Evolutionary conservation across 1,140 invertebrate genomes (phyloP).

Genomic region (Pantala flavescens): DNA sequence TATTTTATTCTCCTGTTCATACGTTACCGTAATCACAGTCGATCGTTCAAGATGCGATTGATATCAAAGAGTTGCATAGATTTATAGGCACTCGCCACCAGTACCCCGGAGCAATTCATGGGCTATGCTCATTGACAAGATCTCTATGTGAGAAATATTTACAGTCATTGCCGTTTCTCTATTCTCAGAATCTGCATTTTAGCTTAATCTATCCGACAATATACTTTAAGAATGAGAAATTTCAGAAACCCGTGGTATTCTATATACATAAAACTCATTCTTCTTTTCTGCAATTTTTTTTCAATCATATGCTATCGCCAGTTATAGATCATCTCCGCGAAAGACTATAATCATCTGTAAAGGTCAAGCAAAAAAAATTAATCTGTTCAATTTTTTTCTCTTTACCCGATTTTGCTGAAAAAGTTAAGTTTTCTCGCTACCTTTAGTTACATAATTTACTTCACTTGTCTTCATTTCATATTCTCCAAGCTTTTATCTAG

Average conservation of each 20-base stretch:
- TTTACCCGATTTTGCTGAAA: not conserved
- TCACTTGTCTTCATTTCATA: not conserved
- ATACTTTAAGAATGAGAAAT: not conserved
- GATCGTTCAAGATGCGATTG: too few species aligned
- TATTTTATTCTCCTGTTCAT: too few species aligned
- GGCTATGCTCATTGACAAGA: too few species aligned
- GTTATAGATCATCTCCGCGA: not conserved
- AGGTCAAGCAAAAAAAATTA: not conserved
- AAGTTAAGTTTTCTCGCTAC: not conserved
- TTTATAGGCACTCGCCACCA: too few species aligned
- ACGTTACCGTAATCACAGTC: too few species aligned
- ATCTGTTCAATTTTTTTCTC: not conserved
- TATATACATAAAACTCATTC: not conserved
- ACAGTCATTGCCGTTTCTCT: too few species aligned
- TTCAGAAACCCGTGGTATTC: not conserved
- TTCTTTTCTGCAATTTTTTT: not conserved
- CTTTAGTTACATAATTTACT: not conserved
- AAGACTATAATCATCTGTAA: not conserved
- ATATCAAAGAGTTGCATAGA: too few species aligned
- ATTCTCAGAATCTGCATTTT: too few species aligned
- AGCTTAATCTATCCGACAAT: not conserved
- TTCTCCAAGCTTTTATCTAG: not conserved
- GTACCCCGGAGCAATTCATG: too few species aligned
- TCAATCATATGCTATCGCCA: not conserved
- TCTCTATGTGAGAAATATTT: too few species aligned